Evolutionary conservation across 2,113 vertebrate species (phyloP), one percentile per base, ranked within the genome.

Genomic region (Argyrosomus japonicus): DNA sequence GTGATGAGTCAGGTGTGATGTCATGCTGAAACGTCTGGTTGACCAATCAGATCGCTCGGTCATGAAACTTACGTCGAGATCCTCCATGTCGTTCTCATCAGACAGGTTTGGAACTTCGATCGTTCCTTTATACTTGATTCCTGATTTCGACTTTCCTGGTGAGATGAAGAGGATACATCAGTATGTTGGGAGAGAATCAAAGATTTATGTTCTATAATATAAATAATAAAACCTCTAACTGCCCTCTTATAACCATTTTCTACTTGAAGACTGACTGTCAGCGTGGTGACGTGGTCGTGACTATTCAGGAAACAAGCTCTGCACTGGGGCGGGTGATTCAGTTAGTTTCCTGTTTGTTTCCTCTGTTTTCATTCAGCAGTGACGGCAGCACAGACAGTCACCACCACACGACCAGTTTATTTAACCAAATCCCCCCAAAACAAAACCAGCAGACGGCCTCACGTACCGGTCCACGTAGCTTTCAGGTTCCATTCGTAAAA

Each of bases 401-500:
- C 32, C 32, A 32, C n/a, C 6, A 12, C 19, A 8, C 15, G 15
- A 43, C 8, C 18, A 14, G 1, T 61, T 50, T n/a, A n/a, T 67
- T 47, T 5, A n/a, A 60, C 54, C 3, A 53, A 43, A 61, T 3
- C 1, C 10, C 36, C 19, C 60, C 3, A 5, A 23, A 14, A 56
- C 43, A 25, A 25, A 69, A 60, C 2, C 10, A n/a, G 3, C 12
- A 45, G 15, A 8, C 3, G n/a, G 27, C 25, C 25, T 54, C 15
- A 54, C 93, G 72, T 27, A 93, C 93, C 93, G 0, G 91, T 93
- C 98, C 98, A 99, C 0, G 96, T 93, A 10, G 99, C 93, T 84
- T 97, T 97, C 87, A 99, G 89, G 77, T 87, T 96, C 98, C 98
- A 99, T 79, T 99, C 98, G 1, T 99, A 99, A 79, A 99, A 99